Conservation (phyloP, 2,113 vertebrate genomes). For the Thryonomys swinderianus region DNA sequence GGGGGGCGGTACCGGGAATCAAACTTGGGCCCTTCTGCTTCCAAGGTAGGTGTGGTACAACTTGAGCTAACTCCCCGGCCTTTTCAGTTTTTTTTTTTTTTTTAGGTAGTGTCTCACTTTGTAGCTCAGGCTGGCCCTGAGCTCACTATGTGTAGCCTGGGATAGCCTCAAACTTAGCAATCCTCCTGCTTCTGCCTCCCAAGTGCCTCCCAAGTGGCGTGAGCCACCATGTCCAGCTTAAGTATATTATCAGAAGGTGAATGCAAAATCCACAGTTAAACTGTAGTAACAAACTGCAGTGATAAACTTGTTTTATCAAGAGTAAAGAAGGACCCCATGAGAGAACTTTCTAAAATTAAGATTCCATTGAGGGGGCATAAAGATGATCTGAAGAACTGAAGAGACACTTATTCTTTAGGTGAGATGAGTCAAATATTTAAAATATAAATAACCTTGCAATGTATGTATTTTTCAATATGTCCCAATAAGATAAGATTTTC, state of each 20-base stretch:
- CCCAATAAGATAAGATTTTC: neutral
- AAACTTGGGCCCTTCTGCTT: too few relatives aligned
- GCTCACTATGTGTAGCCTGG: too few relatives aligned
- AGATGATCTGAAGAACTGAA: neutral
- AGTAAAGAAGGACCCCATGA: constrained; percentile 2
- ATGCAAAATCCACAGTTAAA: constrained; percentile 8
- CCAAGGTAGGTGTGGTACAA: too few relatives aligned
- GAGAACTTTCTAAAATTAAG: neutral
- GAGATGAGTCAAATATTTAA: neutral
- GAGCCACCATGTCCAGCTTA: neutral
- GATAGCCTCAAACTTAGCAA: too few relatives aligned
- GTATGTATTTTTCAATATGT: neutral
- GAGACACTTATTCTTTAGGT: neutral
- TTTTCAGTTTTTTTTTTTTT: too few relatives aligned
- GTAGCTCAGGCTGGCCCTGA: too few relatives aligned
- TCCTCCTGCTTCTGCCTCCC: too few relatives aligned
- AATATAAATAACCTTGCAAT: neutral
- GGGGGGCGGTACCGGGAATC: too few relatives aligned
- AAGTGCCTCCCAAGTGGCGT: too few relatives aligned
- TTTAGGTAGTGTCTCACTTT: too few relatives aligned
- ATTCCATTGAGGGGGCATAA: neutral
- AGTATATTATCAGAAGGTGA: neutral
- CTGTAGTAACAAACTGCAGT: neutral
- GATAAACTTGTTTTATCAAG: neutral
- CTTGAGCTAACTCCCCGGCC: too few relatives aligned